Conservation (phyloP, 2,888 invertebrate genomes). For the Bimastos eiseni region DNA sequence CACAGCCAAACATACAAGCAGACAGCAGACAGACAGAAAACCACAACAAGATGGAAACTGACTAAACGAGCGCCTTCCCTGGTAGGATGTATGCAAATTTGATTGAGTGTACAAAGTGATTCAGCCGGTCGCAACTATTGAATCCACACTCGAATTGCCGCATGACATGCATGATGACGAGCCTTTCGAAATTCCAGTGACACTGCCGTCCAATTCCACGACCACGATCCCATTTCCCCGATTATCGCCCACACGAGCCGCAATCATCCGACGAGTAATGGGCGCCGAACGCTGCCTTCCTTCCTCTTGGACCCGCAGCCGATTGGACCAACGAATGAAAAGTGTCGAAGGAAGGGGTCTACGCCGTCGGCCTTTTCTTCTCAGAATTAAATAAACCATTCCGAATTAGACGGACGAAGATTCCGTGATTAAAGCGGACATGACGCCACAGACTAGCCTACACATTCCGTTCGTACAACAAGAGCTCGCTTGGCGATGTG, state of each 20-base stretch:
- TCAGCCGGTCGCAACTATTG: background rate
- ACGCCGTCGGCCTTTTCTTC: background rate
- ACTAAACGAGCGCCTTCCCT: background rate
- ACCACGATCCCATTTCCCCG: constrained; percentile 13
- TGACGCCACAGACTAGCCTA: constrained; percentile 3
- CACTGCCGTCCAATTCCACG: background rate
- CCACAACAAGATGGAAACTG: background rate
- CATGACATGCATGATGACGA: constrained; percentile 7
- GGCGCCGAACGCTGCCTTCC: background rate
- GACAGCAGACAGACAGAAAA: no score
- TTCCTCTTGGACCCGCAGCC: background rate
- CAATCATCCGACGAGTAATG: constrained; percentile 2
- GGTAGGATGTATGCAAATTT: background rate
- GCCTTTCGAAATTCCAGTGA: background rate
- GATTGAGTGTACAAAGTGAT: background rate
- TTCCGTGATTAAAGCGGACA: constrained; percentile 13
- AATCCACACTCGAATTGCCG: background rate
- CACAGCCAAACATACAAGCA: background rate
- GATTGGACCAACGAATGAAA: background rate
- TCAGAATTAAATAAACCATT: background rate
- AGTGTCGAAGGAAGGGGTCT: background rate
- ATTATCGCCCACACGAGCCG: background rate
- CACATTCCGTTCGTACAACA: background rate
- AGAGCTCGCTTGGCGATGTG: background rate
- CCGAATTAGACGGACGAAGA: background rate